Base-by-base conservation (phyloP, 2,113 vertebrate species). In the Ceyx margarethae region DNA sequence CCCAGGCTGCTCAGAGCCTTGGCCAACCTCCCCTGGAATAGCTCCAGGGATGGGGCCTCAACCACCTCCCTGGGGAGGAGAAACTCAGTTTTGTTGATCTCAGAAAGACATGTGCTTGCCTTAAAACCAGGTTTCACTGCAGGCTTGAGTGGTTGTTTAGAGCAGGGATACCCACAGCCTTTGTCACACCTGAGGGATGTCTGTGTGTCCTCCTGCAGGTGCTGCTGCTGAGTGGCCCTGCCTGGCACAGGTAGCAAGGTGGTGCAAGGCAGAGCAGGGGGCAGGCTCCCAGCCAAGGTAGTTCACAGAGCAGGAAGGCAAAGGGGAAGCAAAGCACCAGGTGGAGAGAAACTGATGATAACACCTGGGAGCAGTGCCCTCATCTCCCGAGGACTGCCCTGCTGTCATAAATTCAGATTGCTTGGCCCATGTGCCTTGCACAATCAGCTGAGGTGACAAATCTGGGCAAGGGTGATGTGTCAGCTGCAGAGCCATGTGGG, bases 161-260 rank as follows among this genome's bases (percentile, higher is more conserved):
- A 22, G 26, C 7, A 37, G 17, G n/a, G 14, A 31, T 46, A 22
- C 56, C 56, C 37, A 10, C 28, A n/a, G n/a, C 9, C 65, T 26
- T n/a, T 28, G 7, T 17, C 1, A 5, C 3, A 1, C 17, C 26
- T 37, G 53, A 37, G 53, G 18, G 60, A 37, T 0, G 1, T 17
- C 76, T 2, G 1, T 14, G 17, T 31, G 45, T 33, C 37, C 45
- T 71, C 46, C 76, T 37, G n/a, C 3, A 5, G 31, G 21, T 4
- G 3, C 35, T 13, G 28, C 25, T 40, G 15, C 22, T n/a, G 23
- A 33, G 12, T 0, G 1, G 31, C 25, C 31, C 25, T 1, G 1
- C 19, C 26, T 61, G 20, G 37, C 62, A 54, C n/a, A 35, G 48
- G 4, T 23, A 15, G 29, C 1, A 5, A 13, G 40, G 15, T 1